Evolutionary conservation across 2,797 vertebrate species (phyloP).

Genomic region (Acropternis orthonyx): DNA sequence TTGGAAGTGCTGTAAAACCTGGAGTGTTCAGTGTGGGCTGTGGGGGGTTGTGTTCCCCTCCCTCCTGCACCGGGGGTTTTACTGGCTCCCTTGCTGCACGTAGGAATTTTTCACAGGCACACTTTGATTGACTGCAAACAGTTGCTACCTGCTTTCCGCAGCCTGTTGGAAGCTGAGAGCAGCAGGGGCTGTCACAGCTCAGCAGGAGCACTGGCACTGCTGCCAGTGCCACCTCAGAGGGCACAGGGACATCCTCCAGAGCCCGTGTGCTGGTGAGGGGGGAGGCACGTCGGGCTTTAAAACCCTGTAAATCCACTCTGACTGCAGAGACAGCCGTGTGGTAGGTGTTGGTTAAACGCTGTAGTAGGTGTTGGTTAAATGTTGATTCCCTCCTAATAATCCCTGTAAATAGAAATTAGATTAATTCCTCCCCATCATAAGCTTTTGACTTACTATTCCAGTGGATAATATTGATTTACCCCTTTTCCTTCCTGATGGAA

Average conservation of each 20-base stretch:
- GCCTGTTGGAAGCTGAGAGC: background rate
- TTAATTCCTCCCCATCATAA: background rate
- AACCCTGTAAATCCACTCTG: background rate
- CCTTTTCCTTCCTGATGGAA: background rate
- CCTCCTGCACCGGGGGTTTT: background rate
- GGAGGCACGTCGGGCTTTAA: background rate
- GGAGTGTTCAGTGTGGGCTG: accelerated
- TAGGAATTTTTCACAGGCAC: accelerated
- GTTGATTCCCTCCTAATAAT: background rate
- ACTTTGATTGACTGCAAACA: background rate
- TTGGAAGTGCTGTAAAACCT: accelerated
- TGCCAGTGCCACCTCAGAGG: background rate
- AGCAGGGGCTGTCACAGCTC: background rate
- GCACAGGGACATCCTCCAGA: background rate
- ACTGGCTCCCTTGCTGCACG: background rate
- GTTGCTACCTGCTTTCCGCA: background rate
- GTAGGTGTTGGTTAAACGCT: background rate
- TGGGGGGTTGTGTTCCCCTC: background rate
- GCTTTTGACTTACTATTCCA: background rate
- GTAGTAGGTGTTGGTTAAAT: background rate
- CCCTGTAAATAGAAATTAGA: background rate
- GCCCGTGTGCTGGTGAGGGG: background rate
- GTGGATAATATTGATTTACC: accelerated
- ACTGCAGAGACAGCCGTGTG: background rate
- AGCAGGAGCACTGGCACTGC: background rate